Percentiles rank a stretch among this genome's conserved stretches.
Conservation (phyloP, 2,113 vertebrate genomes). For the Panurus biarmicus region DNA sequence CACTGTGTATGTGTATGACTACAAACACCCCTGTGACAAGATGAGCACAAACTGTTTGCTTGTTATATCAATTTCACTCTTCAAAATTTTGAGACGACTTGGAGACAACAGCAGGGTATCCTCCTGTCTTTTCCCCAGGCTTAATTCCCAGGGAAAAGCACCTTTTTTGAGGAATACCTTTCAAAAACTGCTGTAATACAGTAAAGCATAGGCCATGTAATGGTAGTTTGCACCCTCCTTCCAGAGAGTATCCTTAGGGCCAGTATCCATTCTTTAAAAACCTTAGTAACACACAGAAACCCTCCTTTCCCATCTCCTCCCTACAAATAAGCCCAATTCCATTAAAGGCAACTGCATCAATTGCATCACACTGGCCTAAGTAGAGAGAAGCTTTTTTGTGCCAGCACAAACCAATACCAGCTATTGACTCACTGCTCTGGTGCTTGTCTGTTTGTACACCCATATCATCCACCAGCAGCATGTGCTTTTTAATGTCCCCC, state of each 20-base stretch:
- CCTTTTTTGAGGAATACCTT: background rate
- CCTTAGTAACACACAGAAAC: background rate
- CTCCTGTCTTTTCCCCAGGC: background rate
- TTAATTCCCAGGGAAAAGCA: background rate
- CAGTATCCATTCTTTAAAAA: background rate
- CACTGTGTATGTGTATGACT: accelerated
- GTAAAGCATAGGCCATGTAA: background rate
- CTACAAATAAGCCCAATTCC: background rate
- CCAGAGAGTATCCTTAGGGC: too few relatives aligned
- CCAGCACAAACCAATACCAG: background rate
- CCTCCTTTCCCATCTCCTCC: background rate
- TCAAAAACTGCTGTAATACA: background rate
- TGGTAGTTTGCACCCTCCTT: background rate
- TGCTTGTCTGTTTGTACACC: background rate
- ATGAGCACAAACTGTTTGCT: background rate
- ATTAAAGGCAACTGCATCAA: background rate
- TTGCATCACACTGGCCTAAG: background rate
- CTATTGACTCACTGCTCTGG: background rate
- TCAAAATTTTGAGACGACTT: background rate
- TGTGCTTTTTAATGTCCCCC: accelerated
- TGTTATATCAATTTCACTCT: background rate
- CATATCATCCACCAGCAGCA: background rate
- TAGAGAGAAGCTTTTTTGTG: background rate
- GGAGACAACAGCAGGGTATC: background rate
- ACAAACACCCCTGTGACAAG: accelerated